These are phyloP conservation scores for Hemicordylus capensis DNA, from an alignment of 2,113 vertebrate species.

Conservation along the genomic window DNA sequence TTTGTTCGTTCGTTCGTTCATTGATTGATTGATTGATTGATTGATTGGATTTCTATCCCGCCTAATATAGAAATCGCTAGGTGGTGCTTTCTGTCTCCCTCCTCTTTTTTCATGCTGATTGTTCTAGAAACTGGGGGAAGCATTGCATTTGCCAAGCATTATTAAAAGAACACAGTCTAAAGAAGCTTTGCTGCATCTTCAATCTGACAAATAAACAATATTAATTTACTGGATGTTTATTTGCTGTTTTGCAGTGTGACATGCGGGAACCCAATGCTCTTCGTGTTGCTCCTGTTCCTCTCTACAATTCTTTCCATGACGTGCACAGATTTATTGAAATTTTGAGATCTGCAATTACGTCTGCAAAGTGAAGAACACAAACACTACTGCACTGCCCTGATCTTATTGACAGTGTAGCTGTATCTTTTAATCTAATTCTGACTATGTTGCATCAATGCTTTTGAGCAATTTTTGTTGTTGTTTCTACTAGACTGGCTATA, in stretches of 20 bases:
- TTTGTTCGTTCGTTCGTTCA: too few relatives aligned
- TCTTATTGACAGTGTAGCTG: conserved; percentile 50
- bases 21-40: too few relatives aligned
- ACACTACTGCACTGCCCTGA: conserved; percentile 25
- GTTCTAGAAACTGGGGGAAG: not conserved
- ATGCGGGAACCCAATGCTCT: conserved; percentile 88
- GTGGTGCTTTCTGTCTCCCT: not conserved
- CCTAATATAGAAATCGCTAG: too few relatives aligned
- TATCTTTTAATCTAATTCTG: conserved; percentile 66
- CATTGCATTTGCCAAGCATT: not conserved
- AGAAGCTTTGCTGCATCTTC: not conserved
- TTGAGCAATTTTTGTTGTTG: conserved; percentile 42
- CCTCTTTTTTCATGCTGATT: not conserved
- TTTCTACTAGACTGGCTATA: conserved; percentile 43
- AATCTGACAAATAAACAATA: conserved; percentile 23
- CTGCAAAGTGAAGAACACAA: conserved; percentile 61
- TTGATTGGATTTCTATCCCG: too few relatives aligned
- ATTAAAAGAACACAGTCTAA: not conserved
- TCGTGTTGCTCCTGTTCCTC: conserved; percentile 88
- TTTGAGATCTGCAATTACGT: conserved; percentile 77
- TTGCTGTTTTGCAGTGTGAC: conserved; percentile 84
- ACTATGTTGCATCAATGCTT: conserved; percentile 63
- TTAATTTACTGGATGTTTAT: conserved; percentile 29
- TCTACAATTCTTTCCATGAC: conserved; percentile 95
- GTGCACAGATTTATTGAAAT: conserved; percentile 85